phyloP scores from a whole-genome alignment of 2,113 vertebrate species.

The Labeo catla region DNA sequence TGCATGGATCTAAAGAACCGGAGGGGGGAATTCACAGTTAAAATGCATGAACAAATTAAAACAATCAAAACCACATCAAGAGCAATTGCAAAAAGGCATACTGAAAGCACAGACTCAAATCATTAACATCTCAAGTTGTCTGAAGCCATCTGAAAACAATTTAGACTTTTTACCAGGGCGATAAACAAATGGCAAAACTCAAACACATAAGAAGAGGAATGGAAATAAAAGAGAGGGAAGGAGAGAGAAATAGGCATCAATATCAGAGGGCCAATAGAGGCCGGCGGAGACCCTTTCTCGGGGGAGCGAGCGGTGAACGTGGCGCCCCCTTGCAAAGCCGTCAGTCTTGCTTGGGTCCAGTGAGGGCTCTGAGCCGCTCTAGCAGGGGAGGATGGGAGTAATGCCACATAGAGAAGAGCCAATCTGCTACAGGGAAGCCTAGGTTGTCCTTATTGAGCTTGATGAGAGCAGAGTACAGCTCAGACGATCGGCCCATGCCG shows the following conservation, averaged over 20 bases:
- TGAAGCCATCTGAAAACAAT: constrained; percentile 11
- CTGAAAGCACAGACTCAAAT: neutral
- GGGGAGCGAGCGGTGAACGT: constrained; percentile 57
- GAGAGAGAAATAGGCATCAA: constrained; percentile 43
- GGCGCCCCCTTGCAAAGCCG: constrained; percentile 64
- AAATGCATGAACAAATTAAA: constrained; percentile 28
- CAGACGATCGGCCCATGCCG: constrained; percentile 88
- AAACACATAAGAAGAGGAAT: constrained; percentile 35
- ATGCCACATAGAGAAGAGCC: constrained; percentile 99
- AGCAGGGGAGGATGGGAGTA: constrained; percentile 97
- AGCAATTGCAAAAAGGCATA: constrained; percentile 2
- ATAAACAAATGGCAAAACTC: constrained; percentile 52
- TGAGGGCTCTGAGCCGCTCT: constrained; percentile 93
- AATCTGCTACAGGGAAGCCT: constrained; percentile 97
- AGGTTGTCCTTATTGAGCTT: constrained; percentile 99
- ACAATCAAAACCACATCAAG: constrained; percentile 52
- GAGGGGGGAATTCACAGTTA: constrained; percentile 5
- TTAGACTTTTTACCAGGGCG: constrained; percentile 22
- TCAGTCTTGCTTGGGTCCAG: constrained; percentile 90
- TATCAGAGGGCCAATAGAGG: constrained; percentile 68
- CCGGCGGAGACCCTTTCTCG: constrained; percentile 65
- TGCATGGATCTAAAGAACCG: neutral
- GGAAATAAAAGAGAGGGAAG: constrained; percentile 37
- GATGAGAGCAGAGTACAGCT: constrained; percentile 96
- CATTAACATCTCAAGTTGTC: neutral